Conservation (phyloP, 2,113 vertebrate species). For the Diadophis punctatus region DNA sequence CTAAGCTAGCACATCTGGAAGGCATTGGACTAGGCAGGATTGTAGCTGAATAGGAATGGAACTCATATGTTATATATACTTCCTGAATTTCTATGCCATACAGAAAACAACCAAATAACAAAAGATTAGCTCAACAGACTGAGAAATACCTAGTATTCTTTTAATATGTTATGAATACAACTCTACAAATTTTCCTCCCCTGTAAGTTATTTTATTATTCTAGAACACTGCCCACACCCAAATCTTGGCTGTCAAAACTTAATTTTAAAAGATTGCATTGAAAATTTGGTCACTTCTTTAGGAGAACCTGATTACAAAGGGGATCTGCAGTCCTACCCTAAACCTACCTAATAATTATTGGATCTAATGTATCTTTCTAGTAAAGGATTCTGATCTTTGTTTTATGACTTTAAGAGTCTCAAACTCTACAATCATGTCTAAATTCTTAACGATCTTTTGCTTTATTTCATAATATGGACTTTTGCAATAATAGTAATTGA, state of each 20-base stretch:
- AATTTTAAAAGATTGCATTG: neutral
- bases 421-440: slow-evolving; percentile 51
- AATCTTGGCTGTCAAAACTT: neutral
- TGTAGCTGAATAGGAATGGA: neutral
- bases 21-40: neutral
- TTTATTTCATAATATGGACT: slow-evolving; percentile 36
- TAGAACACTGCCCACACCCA: neutral
- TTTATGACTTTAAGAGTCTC: slow-evolving; percentile 23
- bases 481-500: slow-evolving; percentile 34
- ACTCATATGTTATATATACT: neutral
- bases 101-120: neutral
- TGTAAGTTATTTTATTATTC: neutral
- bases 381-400: neutral
- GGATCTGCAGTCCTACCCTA: neutral
- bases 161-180: neutral
- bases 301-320: slow-evolving; percentile 37
- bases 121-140: neutral
- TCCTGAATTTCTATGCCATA: neutral
- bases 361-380: neutral
- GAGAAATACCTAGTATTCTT: neutral
- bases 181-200: neutral
- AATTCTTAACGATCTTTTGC: slow-evolving; percentile 55
- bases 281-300: neutral
- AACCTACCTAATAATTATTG: neutral
- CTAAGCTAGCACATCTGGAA: neutral